Percentiles rank a stretch among this genome's conserved stretches.
Conservation (phyloP, 2,113 vertebrate species). For the Rhinichthys klamathensis region DNA sequence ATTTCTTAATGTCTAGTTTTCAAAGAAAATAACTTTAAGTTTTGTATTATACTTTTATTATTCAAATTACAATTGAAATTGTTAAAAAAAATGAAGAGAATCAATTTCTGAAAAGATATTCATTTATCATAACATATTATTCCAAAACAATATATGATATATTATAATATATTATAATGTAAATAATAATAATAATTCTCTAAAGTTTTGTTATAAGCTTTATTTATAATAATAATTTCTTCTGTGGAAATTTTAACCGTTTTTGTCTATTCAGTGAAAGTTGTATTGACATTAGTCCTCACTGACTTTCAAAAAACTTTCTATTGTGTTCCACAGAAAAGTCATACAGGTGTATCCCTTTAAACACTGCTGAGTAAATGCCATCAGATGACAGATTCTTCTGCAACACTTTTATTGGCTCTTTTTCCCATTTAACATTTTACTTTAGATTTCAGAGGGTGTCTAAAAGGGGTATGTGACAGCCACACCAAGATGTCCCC, state of each 20-base stretch:
- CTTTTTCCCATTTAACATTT: constrained; percentile 6
- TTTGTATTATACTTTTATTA: no score
- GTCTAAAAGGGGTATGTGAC: constrained; percentile 47
- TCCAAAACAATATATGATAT: background rate
- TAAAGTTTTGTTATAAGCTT: no score
- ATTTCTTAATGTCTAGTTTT: background rate
- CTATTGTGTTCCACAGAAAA: background rate
- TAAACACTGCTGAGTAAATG: background rate
- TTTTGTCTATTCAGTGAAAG: background rate
- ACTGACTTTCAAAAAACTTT: background rate
- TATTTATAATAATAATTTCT: background rate
- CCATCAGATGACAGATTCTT: constrained; percentile 1
- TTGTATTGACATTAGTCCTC: background rate
- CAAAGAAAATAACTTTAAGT: background rate
- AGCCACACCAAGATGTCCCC: constrained; percentile 60
- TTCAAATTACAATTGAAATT: background rate
- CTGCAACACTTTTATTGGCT: constrained; percentile 12
- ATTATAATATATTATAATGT: no score
- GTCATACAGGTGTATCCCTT: background rate
- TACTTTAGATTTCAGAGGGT: constrained; percentile 7
- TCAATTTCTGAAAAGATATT: background rate
- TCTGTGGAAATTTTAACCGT: background rate
- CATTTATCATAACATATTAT: background rate
- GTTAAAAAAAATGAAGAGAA: background rate
- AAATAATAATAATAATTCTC: no score